Evolutionary conservation across 64 coral and sea anemone genomes (phyloP).

Genomic region (Actinia tenebrosa): DNA sequence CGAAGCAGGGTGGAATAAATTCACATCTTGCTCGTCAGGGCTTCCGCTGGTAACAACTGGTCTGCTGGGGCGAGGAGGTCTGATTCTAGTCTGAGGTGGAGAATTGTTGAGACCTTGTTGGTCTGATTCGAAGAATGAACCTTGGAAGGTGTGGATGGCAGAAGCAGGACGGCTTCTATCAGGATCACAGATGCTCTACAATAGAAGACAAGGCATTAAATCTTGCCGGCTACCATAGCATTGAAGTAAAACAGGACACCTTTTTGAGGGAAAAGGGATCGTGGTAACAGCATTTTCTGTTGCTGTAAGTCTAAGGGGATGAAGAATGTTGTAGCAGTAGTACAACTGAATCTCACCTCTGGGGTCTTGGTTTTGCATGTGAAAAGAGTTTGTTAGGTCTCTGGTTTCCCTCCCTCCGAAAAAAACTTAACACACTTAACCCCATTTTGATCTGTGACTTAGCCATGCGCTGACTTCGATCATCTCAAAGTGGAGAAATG

Average conservation of each 20-base stretch:
- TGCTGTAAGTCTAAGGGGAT: too few relatives aligned
- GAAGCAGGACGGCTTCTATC: conserved; percentile 13
- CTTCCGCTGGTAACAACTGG: conserved; percentile 13
- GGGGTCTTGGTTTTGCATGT: too few relatives aligned
- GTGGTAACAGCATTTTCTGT: too few relatives aligned
- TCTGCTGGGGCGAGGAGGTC: conserved; percentile 46
- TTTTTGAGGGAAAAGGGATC: too few relatives aligned
- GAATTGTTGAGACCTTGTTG: conserved; percentile 22
- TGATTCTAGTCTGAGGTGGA: not conserved
- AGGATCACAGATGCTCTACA: conserved; percentile 40
- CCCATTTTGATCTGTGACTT: too few relatives aligned
- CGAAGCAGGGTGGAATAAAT: not conserved
- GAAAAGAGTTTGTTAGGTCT: too few relatives aligned
- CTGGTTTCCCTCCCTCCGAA: too few relatives aligned
- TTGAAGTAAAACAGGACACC: not conserved
- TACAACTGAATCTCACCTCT: too few relatives aligned
- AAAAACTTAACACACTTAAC: too few relatives aligned
- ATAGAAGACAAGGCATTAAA: not conserved
- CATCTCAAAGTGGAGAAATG: too few relatives aligned
- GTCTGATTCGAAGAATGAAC: not conserved
- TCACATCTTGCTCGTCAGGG: not conserved
- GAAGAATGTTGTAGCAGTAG: too few relatives aligned
- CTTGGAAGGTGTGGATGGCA: not conserved
- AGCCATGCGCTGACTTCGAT: too few relatives aligned
- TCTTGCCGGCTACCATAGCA: not conserved